Base-by-base conservation (phyloP, 2,113 vertebrate genomes). In the Ammospiza nelsoni region DNA sequence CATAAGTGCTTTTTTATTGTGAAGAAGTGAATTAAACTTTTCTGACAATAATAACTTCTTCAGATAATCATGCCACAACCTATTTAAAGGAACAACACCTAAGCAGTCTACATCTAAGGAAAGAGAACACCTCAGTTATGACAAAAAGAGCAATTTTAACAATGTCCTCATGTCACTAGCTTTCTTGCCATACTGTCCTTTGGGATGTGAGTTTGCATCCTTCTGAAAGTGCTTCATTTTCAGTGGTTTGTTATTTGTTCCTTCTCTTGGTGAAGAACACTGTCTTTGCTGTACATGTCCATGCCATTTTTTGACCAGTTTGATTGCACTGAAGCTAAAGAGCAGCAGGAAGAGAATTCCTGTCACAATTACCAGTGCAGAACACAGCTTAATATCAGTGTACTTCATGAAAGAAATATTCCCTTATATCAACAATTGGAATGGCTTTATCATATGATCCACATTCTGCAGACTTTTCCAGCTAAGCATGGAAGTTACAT, bases 111-210 rank as follows among this genome's bases (percentile, higher is more conserved):
- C 72, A 46, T 35, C 7, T 54, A 59, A 93, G 63, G 72, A 82
- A 58, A 72, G 27, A 24, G 5, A 44, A 41, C 17, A 33, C 66
- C 37, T 82, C 58, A 21, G 25, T 72, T 68, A 12, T 29, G 58
- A 90, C 59, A 67, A 94, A 94, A 94, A 93, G 62, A 92, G 49
- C 78, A 84, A 66, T 63, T 84, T 96, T 61, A 95, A 41, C 73
- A 57, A n/a, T 39, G 57, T 77, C 72, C 69, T 83, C 69, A 59
- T 35, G 39, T 85, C 51, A 51, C 75, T 67, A 82, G 69, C 54
- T 93, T 88, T 78, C 76, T 81, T 93, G 68, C 58, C 88, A 80
- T 78, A 65, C 46, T 96, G 76, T 88, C 85, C 80, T 79, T 94
- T 48, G 76, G 85, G 94, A 66, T 88, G 94, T 22, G 23, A 93